Percentiles rank a stretch among this genome's conserved stretches.
Evolutionary conservation across 2,113 vertebrate species (phyloP).

Genomic region (Apteryx mantelli): DNA sequence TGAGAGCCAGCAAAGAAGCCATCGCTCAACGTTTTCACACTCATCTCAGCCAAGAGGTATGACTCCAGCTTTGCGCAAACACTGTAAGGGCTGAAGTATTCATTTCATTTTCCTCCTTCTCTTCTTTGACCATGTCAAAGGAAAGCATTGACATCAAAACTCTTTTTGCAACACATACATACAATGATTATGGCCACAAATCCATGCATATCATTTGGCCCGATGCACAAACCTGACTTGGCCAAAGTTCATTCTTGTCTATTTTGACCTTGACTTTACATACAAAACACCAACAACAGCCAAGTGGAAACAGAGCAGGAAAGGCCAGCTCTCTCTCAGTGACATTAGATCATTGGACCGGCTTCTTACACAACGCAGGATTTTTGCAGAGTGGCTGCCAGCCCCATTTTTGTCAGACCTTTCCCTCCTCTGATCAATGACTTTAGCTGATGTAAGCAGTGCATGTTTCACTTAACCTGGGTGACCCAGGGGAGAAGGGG

Average conservation of each 20-base stretch:
- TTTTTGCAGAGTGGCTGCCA: neutral
- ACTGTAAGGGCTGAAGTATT: neutral
- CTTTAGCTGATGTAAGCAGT: neutral
- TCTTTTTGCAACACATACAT: neutral
- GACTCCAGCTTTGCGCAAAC: neutral
- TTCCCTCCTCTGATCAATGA: neutral
- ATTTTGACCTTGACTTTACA: neutral
- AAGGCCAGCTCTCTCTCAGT: neutral
- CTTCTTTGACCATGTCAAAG: neutral
- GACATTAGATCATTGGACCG: neutral
- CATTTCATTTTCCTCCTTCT: neutral
- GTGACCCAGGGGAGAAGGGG: neutral
- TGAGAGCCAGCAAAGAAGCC: neutral
- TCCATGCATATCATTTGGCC: neutral
- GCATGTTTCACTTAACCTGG: neutral
- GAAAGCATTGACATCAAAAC: neutral
- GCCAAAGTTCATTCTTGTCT: neutral
- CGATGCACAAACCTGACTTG: neutral
- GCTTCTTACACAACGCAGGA: neutral
- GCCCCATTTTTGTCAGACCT: neutral
- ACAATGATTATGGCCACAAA: neutral
- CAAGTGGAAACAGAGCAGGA: neutral
- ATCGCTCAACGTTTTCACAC: neutral
- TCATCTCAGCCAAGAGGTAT: neutral
- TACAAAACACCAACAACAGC: neutral